A percentile compares a stretch with the other conserved stretches of the same genome.
Conservation (phyloP, 2,113 vertebrate species). For the Lota lota region DNA sequence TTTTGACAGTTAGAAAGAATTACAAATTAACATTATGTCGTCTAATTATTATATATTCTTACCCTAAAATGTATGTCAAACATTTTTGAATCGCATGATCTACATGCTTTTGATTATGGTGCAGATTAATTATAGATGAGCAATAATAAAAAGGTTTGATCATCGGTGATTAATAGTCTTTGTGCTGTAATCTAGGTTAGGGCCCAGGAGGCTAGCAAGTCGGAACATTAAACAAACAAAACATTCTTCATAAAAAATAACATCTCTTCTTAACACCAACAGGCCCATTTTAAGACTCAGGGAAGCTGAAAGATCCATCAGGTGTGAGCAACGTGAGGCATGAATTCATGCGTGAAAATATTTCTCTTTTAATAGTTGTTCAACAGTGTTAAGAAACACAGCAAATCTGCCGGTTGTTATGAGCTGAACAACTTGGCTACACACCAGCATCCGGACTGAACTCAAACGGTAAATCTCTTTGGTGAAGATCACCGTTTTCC, state of each 20-base stretch:
- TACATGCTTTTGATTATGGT: constrained; percentile 34
- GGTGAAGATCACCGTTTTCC: no score
- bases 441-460: no score
- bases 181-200: constrained; percentile 72
- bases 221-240: constrained; percentile 66
- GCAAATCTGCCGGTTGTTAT: no score
- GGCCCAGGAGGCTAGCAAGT: constrained; percentile 50
- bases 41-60: no score
- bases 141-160: constrained; percentile 68
- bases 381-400: no score
- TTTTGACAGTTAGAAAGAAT: no score
- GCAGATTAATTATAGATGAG: constrained; percentile 56
- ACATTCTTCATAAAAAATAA: constrained; percentile 54
- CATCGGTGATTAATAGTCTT: constrained; percentile 74
- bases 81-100: not conserved
- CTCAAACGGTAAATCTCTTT: no score
- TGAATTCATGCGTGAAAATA: constrained; percentile 54
- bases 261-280: constrained; percentile 13
- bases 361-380: no score
- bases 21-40: no score
- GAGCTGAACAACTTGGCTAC: no score
- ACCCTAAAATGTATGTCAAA: no score
- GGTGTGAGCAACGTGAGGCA: constrained; percentile 53
- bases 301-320: constrained; percentile 45
- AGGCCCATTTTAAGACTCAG: constrained; percentile 24